Conservation (phyloP, 2,113 vertebrate genomes). For the Eudyptes chrysolophus region DNA sequence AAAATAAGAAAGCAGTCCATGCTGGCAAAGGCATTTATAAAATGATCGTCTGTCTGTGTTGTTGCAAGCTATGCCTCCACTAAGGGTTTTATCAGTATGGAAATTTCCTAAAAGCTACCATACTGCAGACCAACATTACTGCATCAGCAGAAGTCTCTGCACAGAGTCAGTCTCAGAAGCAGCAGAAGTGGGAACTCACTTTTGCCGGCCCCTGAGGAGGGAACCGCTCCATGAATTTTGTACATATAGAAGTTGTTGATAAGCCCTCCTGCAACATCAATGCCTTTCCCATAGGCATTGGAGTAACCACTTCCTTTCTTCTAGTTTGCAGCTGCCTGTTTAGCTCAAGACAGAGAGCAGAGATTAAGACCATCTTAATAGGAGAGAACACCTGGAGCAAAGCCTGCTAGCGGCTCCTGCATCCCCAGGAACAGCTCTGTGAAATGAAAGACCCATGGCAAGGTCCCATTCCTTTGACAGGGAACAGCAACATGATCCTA, state of each 20-base stretch:
- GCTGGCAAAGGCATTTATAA: neutral
- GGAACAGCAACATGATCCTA: slow-evolving; percentile 10
- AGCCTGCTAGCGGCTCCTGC: slow-evolving; percentile 37
- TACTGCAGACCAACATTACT: neutral
- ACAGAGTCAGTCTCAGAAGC: neutral
- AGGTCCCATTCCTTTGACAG: slow-evolving; percentile 37
- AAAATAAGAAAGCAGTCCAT: neutral
- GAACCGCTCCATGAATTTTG: slow-evolving; percentile 46
- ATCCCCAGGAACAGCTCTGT: slow-evolving; percentile 26
- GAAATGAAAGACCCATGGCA: slow-evolving; percentile 11
- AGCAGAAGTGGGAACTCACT: slow-evolving; percentile 42
- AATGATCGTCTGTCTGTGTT: neutral
- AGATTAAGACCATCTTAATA: slow-evolving; percentile 64
- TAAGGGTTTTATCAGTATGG: neutral
- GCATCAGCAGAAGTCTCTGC: neutral
- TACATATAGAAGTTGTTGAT: slow-evolving; percentile 58
- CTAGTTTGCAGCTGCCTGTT: slow-evolving; percentile 68
- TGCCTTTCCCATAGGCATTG: slow-evolving; percentile 60
- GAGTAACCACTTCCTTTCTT: slow-evolving; percentile 68
- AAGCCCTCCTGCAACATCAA: slow-evolving; percentile 66
- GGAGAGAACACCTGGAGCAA: slow-evolving; percentile 56
- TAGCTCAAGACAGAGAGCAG: slow-evolving; percentile 54
- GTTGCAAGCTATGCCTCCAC: neutral
- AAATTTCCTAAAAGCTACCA: neutral
- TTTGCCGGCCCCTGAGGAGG: neutral